Conservation (phyloP, 2,888 invertebrate genomes). For the Chironomus tentans region DNA sequence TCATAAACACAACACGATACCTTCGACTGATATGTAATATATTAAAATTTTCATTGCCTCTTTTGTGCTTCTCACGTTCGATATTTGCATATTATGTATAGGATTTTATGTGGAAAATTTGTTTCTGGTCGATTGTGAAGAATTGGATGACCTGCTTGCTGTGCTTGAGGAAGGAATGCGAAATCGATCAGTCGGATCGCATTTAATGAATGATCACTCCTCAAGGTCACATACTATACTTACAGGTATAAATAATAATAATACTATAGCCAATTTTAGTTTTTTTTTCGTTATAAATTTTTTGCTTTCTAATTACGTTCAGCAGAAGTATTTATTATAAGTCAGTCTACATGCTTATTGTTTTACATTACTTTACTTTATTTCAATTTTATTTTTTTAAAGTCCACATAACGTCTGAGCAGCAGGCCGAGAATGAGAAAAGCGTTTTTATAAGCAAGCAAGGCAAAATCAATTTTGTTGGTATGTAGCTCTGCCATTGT, state of each 20-base stretch:
- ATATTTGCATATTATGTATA: not conserved
- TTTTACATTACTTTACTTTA: not conserved
- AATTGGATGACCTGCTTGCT: slow-evolving; percentile 82
- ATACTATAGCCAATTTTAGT: not conserved
- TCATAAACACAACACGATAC: not conserved
- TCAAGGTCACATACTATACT: slow-evolving; percentile 86
- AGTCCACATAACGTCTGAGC: slow-evolving; percentile 78
- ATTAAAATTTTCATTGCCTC: not conserved
- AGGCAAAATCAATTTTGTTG: slow-evolving; percentile 93
- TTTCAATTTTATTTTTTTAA: not conserved
- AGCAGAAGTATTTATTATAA: not conserved
- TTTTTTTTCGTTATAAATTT: not conserved
- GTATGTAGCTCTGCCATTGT: not conserved
- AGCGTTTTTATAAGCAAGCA: slow-evolving; percentile 75
- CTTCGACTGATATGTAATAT: not conserved
- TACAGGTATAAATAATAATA: slow-evolving; percentile 40
- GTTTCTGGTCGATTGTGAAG: slow-evolving; percentile 91
- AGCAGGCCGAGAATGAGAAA: slow-evolving; percentile 62
- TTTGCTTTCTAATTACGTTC: slow-evolving; percentile 5
- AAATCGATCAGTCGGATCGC: slow-evolving; percentile 80
- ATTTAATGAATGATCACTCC: slow-evolving; percentile 89
- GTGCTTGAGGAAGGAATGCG: slow-evolving; percentile 91
- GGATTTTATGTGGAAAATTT: slow-evolving; percentile 91
- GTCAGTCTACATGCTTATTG: not conserved
- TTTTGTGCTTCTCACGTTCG: not conserved